These are phyloP conservation scores for Pterostichus niger DNA, from an alignment of 2,888 invertebrate species.

Conservation along the genomic window DNA sequence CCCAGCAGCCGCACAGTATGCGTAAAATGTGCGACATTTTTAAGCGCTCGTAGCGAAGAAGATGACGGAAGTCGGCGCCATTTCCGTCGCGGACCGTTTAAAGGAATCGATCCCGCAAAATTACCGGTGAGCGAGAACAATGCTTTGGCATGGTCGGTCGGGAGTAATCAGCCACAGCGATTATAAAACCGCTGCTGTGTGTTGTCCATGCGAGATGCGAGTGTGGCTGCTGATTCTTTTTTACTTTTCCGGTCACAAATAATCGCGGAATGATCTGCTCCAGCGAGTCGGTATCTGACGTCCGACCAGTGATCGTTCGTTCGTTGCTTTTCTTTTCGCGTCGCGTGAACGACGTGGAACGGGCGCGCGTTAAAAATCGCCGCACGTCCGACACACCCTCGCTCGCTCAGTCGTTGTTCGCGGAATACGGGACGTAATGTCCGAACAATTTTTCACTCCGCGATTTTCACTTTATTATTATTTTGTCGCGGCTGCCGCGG, in stretches of 20 bases:
- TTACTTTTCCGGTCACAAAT: slow-evolving; percentile 57
- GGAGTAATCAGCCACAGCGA: slow-evolving; percentile 70
- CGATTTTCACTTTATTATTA: slow-evolving; percentile 77
- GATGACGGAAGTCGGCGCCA: slow-evolving; percentile 72
- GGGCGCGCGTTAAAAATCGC: slow-evolving; percentile 70
- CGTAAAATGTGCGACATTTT: slow-evolving; percentile 60
- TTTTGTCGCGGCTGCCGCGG: slow-evolving; percentile 72
- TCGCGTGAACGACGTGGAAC: slow-evolving; percentile 8
- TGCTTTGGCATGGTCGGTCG: slow-evolving; percentile 69
- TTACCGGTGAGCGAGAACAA: slow-evolving; percentile 74
- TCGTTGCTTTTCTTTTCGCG: slow-evolving; percentile 60
- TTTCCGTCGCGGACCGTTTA: slow-evolving; percentile 74
- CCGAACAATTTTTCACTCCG: slow-evolving; percentile 77
- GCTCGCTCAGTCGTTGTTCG: slow-evolving; percentile 68
- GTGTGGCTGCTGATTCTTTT: not conserved
- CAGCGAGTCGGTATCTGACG: slow-evolving; percentile 57
- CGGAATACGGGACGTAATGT: slow-evolving; percentile 75
- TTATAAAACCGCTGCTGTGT: slow-evolving; percentile 56
- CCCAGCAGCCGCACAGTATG: slow-evolving; percentile 33
- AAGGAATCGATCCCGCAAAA: slow-evolving; percentile 74
- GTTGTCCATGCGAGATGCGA: slow-evolving; percentile 23
- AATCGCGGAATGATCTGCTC: slow-evolving; percentile 65
- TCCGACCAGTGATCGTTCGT: slow-evolving; percentile 4
- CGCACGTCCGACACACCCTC: slow-evolving; percentile 76
- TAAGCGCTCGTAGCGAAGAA: slow-evolving; percentile 29